Base-by-base conservation (phyloP, 92 coral and sea anemone genomes). In the Nematostella vectensis region DNA sequence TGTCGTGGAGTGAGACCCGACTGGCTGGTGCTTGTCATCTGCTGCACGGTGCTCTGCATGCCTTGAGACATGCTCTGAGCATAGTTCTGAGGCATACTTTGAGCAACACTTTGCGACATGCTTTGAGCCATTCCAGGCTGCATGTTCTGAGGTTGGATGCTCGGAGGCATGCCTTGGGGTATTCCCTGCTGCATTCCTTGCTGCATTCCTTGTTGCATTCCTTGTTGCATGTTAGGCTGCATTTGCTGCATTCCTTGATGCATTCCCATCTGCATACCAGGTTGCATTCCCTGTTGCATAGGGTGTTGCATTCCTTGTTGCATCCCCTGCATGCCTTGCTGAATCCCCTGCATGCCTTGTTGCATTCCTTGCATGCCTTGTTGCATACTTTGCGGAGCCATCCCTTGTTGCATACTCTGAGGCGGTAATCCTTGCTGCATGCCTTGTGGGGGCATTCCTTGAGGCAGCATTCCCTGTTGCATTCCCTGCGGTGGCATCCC, bases 341-440 rank as follows among this genome's bases (percentile, higher is more conserved):
- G 91, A 63, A 83, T 65, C 29, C 81, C 86, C 30, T 81, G 86
- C 71, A 84, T 81, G 31, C 79, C 79, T 49, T 81, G 83, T 48
- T 77, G 94, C 71, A 84, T 58, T 20, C 69, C 79, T 47, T 62
- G 75, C 81, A 83, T 71, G 28, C 74, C 78, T 36, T 77, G 91
- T 44, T 63, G 77, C 70, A 81, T 54, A 62, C 61, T 83, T n/a
- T n/a, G n/a, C 42, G 74, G 94, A 25, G 77, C 91, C 69, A 78
- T 76, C 11, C 72, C 64, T 50, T 68, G 94, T 69, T 74, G 88
- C 70, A 80, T 68, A 4, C 81, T 69, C 50, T 80, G 87, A 8
- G 8, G 42, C 42, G n/a, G 85, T 68, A 84, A 75, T 40, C 82
- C 83, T 54, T 76, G 83, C 48, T 77, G 94, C 71, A 84, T 58